Conservation (phyloP, 2,888 invertebrate genomes). For the Eristalis tenax region DNA sequence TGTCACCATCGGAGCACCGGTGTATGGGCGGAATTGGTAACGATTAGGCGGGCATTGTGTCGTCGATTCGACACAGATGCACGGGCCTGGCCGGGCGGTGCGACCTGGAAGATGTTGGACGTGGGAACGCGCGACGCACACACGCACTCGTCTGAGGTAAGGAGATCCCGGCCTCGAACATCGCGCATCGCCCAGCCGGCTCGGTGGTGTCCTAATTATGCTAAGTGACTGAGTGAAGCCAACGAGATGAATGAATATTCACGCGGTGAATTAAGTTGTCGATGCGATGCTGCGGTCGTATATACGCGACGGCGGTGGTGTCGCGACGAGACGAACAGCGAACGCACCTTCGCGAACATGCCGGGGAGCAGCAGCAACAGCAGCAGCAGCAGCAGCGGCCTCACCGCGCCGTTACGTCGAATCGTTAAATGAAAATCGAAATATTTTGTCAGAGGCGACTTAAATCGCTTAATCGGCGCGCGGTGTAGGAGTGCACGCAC, state of each 20-base stretch:
- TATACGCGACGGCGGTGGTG: background rate
- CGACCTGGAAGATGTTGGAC: constrained; percentile 9
- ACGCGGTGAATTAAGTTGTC: constrained; percentile 61
- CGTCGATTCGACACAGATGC: constrained; percentile 56
- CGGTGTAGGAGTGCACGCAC: constrained; percentile 48
- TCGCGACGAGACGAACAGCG: background rate
- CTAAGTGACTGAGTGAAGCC: constrained; percentile 56
- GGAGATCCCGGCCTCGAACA: background rate
- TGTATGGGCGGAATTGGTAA: constrained; percentile 49
- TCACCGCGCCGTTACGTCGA: constrained; percentile 22
- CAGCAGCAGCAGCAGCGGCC: too few relatives aligned
- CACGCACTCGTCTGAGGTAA: background rate
- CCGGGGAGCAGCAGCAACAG: too few relatives aligned
- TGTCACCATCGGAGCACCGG: constrained; percentile 25
- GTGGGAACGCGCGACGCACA: constrained; percentile 36
- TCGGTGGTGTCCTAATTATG: constrained; percentile 47
- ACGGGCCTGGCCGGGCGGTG: background rate
- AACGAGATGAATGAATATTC: constrained; percentile 57
- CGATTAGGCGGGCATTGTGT: constrained; percentile 58
- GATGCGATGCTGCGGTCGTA: background rate
- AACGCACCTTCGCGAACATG: background rate
- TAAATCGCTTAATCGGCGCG: constrained; percentile 63
- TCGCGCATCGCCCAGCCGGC: background rate
- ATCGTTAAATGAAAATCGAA: constrained; percentile 65
- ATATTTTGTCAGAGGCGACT: constrained; percentile 70